Evolutionary conservation across 2,113 vertebrate species (phyloP).

Genomic region (Chionodraco myersi): DNA sequence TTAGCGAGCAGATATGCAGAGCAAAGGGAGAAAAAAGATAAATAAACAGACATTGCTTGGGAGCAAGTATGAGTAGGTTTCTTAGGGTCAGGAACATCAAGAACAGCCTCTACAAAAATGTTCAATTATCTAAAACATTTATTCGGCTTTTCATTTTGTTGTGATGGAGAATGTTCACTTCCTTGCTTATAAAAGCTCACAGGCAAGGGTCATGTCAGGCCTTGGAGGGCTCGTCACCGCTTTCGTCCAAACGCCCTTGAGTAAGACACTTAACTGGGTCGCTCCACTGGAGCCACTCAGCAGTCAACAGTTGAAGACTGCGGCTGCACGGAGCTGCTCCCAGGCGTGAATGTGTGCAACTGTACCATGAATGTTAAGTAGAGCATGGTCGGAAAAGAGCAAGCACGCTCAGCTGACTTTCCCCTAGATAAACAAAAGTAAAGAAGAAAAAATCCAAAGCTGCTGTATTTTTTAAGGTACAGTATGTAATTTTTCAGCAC

Average conservation of each 20-base stretch:
- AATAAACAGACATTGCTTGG: constrained; percentile 34
- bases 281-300: constrained; percentile 43
- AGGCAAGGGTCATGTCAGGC: constrained; percentile 7
- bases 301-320: constrained; percentile 55
- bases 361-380: constrained; percentile 69
- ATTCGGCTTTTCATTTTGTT: constrained; percentile 24
- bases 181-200: constrained; percentile 25
- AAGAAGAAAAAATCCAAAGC: background rate
- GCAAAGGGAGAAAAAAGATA: constrained; percentile 29
- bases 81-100: constrained; percentile 33
- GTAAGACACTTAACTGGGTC: constrained; percentile 52
- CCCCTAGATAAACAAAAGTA: constrained; percentile 37
- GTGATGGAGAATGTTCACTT: background rate
- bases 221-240: constrained; percentile 38
- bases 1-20: constrained; percentile 48
- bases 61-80: constrained; percentile 2
- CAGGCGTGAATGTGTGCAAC: constrained; percentile 49
- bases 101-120: constrained; percentile 21
- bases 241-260: constrained; percentile 60
- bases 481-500: constrained; percentile 26
- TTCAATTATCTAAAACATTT: constrained; percentile 21
- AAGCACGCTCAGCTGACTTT: constrained; percentile 31
- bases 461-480: background rate
- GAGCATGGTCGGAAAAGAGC: constrained; percentile 35
- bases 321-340: constrained; percentile 47